These are phyloP conservation scores for Aspidiotus rigidus DNA, from an alignment of 2,888 invertebrate genomes.

Conservation along the genomic window DNA sequence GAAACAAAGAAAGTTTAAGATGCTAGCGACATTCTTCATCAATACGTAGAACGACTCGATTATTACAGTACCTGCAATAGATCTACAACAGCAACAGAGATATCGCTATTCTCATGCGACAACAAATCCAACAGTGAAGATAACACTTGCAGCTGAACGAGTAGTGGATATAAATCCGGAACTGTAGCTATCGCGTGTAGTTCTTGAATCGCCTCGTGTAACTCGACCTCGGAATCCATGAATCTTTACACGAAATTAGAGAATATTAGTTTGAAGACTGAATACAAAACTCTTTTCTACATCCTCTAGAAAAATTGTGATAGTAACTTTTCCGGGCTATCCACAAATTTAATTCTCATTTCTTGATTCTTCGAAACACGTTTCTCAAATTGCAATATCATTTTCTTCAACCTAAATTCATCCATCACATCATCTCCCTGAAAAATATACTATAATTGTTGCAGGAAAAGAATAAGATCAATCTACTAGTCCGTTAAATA, in stretches of 20 bases:
- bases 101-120: slow-evolving; percentile 92
- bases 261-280: not conserved
- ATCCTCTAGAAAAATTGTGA: not conserved
- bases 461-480: not conserved
- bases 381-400: slow-evolving; percentile 89
- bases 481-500: not conserved
- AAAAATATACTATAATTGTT: not conserved
- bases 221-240: slow-evolving; percentile 91
- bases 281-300: no score
- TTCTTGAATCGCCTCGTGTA: slow-evolving; percentile 79
- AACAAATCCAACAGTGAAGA: slow-evolving; percentile 85
- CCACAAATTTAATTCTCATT: slow-evolving; percentile 96
- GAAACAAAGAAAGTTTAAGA: not conserved
- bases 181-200: slow-evolving; percentile 90
- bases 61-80: slow-evolving; percentile 51
- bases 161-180: slow-evolving; percentile 84
- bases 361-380: slow-evolving; percentile 88
- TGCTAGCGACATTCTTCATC: not conserved
- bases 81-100: slow-evolving; percentile 68
- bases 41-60: not conserved
- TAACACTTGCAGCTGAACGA: slow-evolving; percentile 81
- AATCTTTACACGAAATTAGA: slow-evolving; percentile 51
- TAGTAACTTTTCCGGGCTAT: slow-evolving; percentile 76
- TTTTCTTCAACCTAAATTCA: slow-evolving; percentile 75
- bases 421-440: slow-evolving; percentile 72